phyloP scores from a whole-genome alignment of 2,113 vertebrate genomes.

The Morone chrysops region DNA sequence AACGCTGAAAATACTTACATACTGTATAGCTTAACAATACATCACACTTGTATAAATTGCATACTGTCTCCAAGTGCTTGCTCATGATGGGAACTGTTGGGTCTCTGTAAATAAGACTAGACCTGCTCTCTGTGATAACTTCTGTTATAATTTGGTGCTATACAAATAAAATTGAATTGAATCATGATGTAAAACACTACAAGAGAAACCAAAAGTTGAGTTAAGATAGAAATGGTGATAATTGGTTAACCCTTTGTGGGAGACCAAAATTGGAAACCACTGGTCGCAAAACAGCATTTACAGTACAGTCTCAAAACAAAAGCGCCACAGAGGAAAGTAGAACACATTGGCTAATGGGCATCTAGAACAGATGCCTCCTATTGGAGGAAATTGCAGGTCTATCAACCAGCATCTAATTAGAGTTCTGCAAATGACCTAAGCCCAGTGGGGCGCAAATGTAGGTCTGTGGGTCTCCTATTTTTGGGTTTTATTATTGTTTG shows the following conservation, averaged over 20 bases:
- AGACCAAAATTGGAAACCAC: neutral
- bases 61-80: too few species aligned
- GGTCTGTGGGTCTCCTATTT: neutral
- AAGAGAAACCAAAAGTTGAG: neutral
- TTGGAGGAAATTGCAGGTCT: conserved; percentile 8
- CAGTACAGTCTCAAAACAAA: neutral
- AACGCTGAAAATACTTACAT: neutral
- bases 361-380: conserved; percentile 6
- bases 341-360: neutral
- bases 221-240: neutral
- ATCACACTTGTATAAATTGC: too few species aligned
- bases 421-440: neutral
- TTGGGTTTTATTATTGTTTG: neutral
- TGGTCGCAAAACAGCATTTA: neutral
- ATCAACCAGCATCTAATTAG: neutral
- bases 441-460: too few species aligned
- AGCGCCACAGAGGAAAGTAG: neutral
- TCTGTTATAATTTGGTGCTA: too few species aligned
- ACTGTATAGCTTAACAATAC: neutral
- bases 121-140: too few species aligned
- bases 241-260: too few species aligned
- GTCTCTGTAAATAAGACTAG: too few species aligned
- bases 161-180: too few species aligned
- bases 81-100: too few species aligned
- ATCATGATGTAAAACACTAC: neutral